Conservation (phyloP, 2,113 vertebrate species). For the Cheirogaleus medius region DNA sequence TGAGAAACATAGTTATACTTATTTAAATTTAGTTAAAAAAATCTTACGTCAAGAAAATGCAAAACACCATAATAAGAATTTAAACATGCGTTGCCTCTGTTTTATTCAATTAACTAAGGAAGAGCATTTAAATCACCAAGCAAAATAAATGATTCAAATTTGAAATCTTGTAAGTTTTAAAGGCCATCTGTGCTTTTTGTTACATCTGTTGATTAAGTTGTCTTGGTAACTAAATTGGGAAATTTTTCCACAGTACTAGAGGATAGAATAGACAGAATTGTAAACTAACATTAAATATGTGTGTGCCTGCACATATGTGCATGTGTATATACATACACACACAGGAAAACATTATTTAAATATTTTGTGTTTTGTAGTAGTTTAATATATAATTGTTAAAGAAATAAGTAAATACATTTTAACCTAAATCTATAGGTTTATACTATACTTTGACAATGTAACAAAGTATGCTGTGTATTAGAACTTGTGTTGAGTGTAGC, state of each 20-base stretch:
- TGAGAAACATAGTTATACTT: background rate
- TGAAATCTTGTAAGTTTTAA: background rate
- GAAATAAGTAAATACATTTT: background rate
- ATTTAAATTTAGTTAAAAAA: background rate
- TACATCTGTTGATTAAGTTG: background rate
- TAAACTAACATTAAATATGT: background rate
- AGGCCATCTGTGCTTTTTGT: constrained; percentile 33
- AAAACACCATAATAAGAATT: background rate
- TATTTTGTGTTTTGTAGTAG: background rate
- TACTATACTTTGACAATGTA: background rate
- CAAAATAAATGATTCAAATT: constrained; percentile 28
- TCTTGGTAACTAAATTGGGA: constrained; percentile 31
- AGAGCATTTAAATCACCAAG: background rate
- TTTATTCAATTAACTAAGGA: constrained; percentile 3
- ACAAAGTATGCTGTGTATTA: background rate
- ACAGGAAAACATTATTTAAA: background rate
- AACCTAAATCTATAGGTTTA: background rate
- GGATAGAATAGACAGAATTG: background rate
- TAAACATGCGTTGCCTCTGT: background rate
- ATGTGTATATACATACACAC: background rate
- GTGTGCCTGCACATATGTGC: background rate
- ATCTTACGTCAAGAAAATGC: background rate
- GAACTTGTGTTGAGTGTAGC: background rate
- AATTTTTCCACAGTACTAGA: background rate
- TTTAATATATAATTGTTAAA: background rate